Base-by-base conservation (phyloP, 2,888 invertebrate species). In the Leptopterna dolabrata region DNA sequence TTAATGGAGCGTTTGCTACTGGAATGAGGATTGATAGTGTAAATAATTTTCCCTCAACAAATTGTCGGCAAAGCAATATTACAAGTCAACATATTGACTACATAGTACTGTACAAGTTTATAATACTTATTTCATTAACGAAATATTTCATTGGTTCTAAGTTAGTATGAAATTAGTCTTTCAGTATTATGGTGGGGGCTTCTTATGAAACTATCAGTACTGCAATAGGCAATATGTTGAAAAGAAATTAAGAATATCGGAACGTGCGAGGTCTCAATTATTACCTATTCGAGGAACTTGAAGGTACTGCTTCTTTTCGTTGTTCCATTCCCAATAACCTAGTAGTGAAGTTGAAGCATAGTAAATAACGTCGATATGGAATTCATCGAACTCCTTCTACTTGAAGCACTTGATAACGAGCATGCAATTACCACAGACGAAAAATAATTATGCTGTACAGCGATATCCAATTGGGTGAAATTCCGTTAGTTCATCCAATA, bases 311-410 rank as follows among this genome's bases (percentile, higher is more conserved):
- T 78, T 43, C 78, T 19, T 45, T 45, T 45, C 41, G 45, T 36
- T 24, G 78, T 78, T 78, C 78, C 78, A 78, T 78, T 78, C 3
- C 78, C 78, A 78, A 27, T 41, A 19, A 45, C 45, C 78, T 78
- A 78, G 24, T 45, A n/a, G 43, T 78, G 78, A 78, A 78, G 78
- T 78, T 78, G 78, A 78, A 78, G 78, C 78, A 78, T 78, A 78
- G 41, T 73, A 73, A 73, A 30, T 73, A 41, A 36, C 16, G 41
- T 73, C 24, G 24, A 24, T 19, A 24, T 19, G 19, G 63, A 63
- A 63, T 63, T 63, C 63, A 24, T 0, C n/a, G 63, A 27, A 63
- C 27, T 63, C 63, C 63, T 63, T 19, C 63, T 24, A 63, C 63
- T 63, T 24, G 24, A 63, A 63, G 24, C 19, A 19, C 19, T 63